A percentile compares a stretch with the other conserved stretches of the same genome.
phyloP scores from a whole-genome alignment of 2,888 invertebrate genomes.

The Sphecodes monilicornis region DNA sequence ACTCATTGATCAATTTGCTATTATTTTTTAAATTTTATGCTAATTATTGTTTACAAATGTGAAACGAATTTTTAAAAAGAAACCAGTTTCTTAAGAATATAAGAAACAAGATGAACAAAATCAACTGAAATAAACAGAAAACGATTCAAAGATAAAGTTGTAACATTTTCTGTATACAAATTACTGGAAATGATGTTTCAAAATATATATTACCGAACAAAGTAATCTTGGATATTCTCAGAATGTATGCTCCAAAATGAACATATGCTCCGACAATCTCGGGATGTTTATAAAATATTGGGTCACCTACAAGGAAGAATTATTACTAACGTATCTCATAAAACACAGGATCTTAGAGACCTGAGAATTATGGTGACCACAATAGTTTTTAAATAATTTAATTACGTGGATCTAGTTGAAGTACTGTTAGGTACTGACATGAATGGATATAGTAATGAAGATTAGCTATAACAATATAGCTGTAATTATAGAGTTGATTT shows the following conservation, averaged over 20 bases:
- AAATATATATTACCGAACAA: neutral
- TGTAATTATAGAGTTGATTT: neutral
- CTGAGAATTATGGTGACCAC: neutral
- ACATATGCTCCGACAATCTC: conserved; percentile 15
- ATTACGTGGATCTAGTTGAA: conserved; percentile 7
- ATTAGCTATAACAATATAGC: too few relatives aligned
- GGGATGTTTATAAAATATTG: conserved; percentile 11
- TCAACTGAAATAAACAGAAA: neutral
- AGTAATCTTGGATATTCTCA: conserved; percentile 13
- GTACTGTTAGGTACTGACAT: conserved; percentile 10
- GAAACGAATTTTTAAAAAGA: neutral
- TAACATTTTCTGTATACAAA: neutral
- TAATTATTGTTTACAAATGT: neutral
- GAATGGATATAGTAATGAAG: neutral
- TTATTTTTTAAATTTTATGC: neutral
- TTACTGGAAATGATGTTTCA: neutral
- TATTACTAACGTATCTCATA: conserved; percentile 2
- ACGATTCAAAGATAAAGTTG: neutral
- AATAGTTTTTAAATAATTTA: conserved; percentile 10
- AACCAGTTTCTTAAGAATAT: neutral
- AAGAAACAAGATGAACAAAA: neutral
- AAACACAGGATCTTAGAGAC: conserved; percentile 2
- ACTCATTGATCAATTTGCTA: neutral
- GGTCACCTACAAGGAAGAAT: neutral
- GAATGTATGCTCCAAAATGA: neutral